A percentile compares a stretch with the other conserved stretches of the same genome.
Conservation (phyloP, 2,113 vertebrate genomes). For the Antechinus flavipes region DNA sequence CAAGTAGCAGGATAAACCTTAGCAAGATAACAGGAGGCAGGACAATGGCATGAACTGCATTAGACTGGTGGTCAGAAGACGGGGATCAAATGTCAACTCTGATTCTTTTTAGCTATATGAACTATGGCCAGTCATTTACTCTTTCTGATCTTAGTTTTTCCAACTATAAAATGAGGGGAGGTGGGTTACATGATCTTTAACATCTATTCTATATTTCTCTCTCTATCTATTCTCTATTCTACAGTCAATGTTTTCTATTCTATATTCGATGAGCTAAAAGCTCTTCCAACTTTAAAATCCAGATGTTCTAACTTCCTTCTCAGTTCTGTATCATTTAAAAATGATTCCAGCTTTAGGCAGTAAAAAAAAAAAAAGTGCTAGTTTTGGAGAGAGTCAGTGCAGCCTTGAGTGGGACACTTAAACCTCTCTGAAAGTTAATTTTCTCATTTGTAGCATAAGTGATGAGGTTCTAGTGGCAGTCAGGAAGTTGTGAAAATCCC, state of each 20-base stretch:
- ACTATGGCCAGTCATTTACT: neutral
- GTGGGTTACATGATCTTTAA: neutral
- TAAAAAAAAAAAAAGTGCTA: neutral
- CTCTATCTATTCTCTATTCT: neutral
- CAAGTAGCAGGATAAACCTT: neutral
- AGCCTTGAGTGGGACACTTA: neutral
- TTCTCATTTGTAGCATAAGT: neutral
- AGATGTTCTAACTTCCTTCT: neutral
- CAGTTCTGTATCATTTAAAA: neutral
- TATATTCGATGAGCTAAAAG: neutral
- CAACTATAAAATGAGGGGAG: neutral
- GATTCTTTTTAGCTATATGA: neutral
- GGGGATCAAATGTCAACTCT: neutral
- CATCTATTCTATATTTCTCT: neutral
- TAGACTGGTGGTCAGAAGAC: neutral
- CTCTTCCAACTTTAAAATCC: neutral
- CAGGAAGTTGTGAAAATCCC: too few species aligned
- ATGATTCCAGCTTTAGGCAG: neutral
- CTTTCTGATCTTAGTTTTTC: neutral
- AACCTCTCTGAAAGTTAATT: neutral
- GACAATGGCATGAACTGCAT: neutral
- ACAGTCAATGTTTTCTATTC: neutral
- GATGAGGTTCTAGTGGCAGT: too few species aligned
- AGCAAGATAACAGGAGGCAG: neutral
- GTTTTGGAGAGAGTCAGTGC: neutral